These are phyloP conservation scores for Arctocebus calabarensis DNA, from an alignment of 2,797 vertebrate species.

Conservation along the genomic window DNA sequence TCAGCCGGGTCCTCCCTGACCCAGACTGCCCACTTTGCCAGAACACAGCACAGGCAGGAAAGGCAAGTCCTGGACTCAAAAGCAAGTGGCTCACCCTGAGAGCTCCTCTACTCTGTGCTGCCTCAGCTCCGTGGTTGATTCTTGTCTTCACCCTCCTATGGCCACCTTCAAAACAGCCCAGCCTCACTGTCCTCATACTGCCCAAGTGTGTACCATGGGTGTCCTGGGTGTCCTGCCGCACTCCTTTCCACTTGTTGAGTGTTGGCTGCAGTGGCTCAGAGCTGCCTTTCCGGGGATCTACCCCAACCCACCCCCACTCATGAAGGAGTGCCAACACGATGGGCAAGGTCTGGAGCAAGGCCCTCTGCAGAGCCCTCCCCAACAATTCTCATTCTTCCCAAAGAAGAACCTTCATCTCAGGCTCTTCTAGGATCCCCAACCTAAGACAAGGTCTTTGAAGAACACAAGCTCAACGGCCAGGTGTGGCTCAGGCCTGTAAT, in stretches of 20 bases:
- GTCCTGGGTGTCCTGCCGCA: background rate
- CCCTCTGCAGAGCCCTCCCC: background rate
- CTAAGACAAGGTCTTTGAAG: background rate
- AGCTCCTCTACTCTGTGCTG: background rate
- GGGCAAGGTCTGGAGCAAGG: background rate
- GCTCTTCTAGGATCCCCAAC: background rate
- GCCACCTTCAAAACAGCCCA: background rate
- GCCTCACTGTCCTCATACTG: background rate
- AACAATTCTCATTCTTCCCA: background rate
- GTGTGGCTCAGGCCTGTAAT: background rate
- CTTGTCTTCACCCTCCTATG: background rate
- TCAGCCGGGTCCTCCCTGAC: too few species aligned
- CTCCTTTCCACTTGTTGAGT: background rate
- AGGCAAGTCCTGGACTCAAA: background rate
- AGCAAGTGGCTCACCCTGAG: fast-evolving
- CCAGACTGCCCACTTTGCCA: background rate
- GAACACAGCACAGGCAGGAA: background rate
- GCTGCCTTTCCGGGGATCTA: background rate
- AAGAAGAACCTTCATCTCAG: background rate
- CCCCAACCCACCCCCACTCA: background rate
- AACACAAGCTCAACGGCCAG: background rate
- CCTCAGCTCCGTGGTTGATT: background rate
- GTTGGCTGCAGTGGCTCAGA: background rate
- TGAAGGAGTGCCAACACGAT: background rate
- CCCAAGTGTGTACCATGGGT: background rate